These are phyloP conservation scores for Acanthurus tractus DNA, from an alignment of 2,797 vertebrate genomes.

Conservation along the genomic window DNA sequence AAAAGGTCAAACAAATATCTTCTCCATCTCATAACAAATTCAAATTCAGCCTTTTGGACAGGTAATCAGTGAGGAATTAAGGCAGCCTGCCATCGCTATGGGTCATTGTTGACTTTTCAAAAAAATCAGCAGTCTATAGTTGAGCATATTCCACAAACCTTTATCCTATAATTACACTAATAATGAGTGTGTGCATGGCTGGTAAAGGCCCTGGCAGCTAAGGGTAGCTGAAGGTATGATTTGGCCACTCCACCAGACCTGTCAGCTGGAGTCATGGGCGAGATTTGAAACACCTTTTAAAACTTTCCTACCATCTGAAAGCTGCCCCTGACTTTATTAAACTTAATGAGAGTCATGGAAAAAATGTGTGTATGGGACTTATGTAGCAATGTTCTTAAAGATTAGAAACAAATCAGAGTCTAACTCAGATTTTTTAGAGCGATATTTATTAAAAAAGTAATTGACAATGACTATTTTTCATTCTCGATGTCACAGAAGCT, in stretches of 20 bases:
- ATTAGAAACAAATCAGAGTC: too few species aligned
- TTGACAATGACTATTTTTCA: too few species aligned
- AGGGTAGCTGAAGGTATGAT: constrained; percentile 4
- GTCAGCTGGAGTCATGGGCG: not conserved
- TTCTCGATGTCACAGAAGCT: too few species aligned
- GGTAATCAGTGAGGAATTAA: constrained; percentile 55
- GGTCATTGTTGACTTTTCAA: constrained; percentile 30
- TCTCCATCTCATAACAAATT: constrained; percentile 38
- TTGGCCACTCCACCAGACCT: constrained; percentile 23
- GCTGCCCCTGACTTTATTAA: not conserved
- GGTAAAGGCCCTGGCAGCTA: constrained; percentile 32
- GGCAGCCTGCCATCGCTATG: constrained; percentile 31
- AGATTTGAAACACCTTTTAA: not conserved
- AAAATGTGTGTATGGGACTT: not conserved
- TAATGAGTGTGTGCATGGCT: constrained; percentile 14
- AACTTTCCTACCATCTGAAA: not conserved
- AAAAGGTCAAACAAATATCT: constrained; percentile 29
- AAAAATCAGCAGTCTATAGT: not conserved
- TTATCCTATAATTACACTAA: constrained; percentile 35
- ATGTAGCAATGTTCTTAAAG: not conserved
- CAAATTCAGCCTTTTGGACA: constrained; percentile 31
- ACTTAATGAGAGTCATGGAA: not conserved
- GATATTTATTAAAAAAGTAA: too few species aligned
- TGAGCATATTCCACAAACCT: constrained; percentile 37
- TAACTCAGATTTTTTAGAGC: too few species aligned